Evolutionary conservation across 2,888 invertebrate species (phyloP).

Genomic region (Caenorhabditis macrosperma): DNA sequence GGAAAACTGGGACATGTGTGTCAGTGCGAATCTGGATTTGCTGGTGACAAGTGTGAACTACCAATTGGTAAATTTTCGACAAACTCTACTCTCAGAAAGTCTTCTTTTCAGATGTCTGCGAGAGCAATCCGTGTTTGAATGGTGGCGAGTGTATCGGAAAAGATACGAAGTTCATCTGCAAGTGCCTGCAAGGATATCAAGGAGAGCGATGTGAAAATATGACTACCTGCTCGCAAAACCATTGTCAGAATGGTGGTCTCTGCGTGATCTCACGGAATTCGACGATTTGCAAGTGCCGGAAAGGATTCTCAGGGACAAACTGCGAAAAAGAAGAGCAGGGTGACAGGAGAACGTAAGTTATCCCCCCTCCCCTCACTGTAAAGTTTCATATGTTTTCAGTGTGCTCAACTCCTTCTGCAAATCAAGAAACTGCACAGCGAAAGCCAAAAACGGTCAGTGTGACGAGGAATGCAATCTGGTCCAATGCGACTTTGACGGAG

Average conservation of each 20-base stretch:
- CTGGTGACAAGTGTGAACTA: not conserved
- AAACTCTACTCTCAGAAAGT: not conserved
- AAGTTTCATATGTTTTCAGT: slow-evolving; percentile 21
- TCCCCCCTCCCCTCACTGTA: not conserved
- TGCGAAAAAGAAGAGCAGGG: slow-evolving; percentile 86
- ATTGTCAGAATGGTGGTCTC: slow-evolving; percentile 90
- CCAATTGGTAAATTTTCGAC: not conserved
- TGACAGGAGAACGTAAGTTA: slow-evolving; percentile 36
- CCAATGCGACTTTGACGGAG: slow-evolving; percentile 97
- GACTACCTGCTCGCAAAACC: not conserved
- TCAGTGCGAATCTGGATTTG: not conserved
- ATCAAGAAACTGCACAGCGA: slow-evolving; percentile 85
- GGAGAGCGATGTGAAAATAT: slow-evolving; percentile 87
- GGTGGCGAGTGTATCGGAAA: not conserved
- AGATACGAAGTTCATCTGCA: slow-evolving; percentile 83
- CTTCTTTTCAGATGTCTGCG: not conserved
- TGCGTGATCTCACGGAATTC: slow-evolving; percentile 87
- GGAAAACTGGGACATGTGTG: slow-evolving; percentile 84
- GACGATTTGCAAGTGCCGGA: slow-evolving; percentile 87
- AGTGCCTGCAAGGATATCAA: slow-evolving; percentile 92
- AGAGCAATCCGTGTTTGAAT: not conserved
- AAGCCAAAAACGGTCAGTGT: slow-evolving; percentile 94
- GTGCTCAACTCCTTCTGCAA: slow-evolving; percentile 29
- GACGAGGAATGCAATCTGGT: slow-evolving; percentile 96
- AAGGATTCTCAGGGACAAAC: slow-evolving; percentile 85